phyloP scores from a whole-genome alignment of 2,113 vertebrate genomes.

The Miniopterus natalensis region DNA sequence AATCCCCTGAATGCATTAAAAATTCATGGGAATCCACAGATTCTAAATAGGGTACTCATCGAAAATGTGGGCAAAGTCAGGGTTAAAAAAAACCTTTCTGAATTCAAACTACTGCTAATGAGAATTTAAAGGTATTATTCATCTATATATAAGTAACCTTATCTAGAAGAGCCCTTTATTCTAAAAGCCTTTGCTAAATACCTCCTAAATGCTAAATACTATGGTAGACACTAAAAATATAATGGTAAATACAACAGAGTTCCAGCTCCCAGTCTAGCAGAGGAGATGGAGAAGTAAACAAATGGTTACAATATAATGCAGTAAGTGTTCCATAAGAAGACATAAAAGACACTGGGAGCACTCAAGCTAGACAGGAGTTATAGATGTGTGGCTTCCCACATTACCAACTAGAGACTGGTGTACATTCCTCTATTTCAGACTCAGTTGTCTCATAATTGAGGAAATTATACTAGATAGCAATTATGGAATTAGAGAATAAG shows the following conservation, averaged over 20 bases:
- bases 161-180: constrained; percentile 12
- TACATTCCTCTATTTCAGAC: background rate
- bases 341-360: background rate
- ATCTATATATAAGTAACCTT: background rate
- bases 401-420: background rate
- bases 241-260: background rate
- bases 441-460: background rate
- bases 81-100: background rate
- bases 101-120: background rate
- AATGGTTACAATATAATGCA: background rate
- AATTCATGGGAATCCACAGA: background rate
- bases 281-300: background rate
- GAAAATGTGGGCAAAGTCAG: background rate
- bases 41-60: background rate
- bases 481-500: background rate
- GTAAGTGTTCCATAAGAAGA: background rate
- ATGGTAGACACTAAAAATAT: background rate
- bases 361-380: background rate
- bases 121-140: background rate
- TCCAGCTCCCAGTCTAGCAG: background rate
- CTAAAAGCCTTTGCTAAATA: background rate
- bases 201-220: background rate
- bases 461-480: background rate
- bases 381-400: background rate
- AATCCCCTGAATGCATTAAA: background rate